phyloP scores from a whole-genome alignment of 1,140 invertebrate species.

The Hirudo medicinalis region DNA sequence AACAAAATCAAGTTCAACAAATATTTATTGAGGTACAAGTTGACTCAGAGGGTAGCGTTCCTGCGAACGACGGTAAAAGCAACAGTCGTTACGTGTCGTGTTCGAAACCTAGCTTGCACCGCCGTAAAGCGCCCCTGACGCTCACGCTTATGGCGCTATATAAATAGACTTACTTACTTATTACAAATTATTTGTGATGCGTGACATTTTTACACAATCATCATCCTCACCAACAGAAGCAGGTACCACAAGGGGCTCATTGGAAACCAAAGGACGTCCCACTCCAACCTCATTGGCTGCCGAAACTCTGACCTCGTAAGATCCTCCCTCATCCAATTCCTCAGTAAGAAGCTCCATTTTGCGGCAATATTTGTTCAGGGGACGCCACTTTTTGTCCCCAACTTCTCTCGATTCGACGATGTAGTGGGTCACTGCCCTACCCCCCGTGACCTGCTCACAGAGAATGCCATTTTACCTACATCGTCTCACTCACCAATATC shows the following conservation, averaged over 20 bases:
- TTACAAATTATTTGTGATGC: not conserved
- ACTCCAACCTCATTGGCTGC: slow-evolving; percentile 89
- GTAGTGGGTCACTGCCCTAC: slow-evolving; percentile 78
- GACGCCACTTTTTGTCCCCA: slow-evolving; percentile 49
- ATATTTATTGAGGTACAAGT: no score
- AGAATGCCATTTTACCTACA: not conserved
- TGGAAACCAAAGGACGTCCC: slow-evolving; percentile 68
- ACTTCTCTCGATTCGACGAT: slow-evolving; percentile 82
- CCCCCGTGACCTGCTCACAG: slow-evolving; percentile 79
- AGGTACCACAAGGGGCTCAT: not conserved
- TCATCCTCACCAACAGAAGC: not conserved
- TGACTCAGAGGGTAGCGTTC: no score
- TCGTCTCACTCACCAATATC: no score
- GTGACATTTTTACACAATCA: not conserved
- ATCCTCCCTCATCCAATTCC: slow-evolving; percentile 70
- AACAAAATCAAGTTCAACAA: no score
- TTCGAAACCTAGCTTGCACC: no score
- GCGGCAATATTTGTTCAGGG: slow-evolving; percentile 55
- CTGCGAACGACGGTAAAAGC: no score
- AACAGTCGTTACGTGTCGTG: no score
- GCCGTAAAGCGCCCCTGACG: no score
- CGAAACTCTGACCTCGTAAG: slow-evolving; percentile 83
- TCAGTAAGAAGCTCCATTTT: slow-evolving; percentile 37
- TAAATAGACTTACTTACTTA: no score
- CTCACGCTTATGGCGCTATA: no score